phyloP scores from a whole-genome alignment of 2,797 vertebrate species.

The Crax fasciolata region DNA sequence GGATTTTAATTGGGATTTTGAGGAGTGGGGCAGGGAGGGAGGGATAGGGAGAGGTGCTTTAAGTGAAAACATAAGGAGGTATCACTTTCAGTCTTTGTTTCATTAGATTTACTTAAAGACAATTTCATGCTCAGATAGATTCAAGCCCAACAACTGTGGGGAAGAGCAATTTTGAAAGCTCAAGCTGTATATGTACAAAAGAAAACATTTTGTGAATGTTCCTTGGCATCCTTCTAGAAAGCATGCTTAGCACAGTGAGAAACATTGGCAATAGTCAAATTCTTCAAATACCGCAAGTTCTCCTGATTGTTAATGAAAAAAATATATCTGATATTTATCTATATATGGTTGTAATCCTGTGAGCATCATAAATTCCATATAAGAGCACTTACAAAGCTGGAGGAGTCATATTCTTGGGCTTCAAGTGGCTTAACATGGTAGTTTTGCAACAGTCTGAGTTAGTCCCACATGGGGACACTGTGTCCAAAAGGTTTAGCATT shows the following conservation, averaged over 20 bases:
- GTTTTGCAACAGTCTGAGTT: not conserved
- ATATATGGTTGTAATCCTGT: not conserved
- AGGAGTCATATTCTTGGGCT: not conserved
- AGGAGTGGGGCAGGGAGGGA: not conserved
- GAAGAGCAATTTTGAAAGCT: not conserved
- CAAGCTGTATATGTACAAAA: not conserved
- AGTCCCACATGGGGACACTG: not conserved
- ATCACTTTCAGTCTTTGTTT: not conserved
- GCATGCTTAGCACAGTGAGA: not conserved
- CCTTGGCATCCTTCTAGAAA: not conserved
- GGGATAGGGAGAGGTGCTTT: not conserved
- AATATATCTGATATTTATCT: not conserved
- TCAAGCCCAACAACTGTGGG: not conserved
- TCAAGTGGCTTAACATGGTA: not conserved
- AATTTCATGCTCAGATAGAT: not conserved
- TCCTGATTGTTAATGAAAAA: not conserved
- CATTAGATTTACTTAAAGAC: not conserved
- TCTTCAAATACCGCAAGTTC: not conserved
- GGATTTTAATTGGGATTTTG: not conserved
- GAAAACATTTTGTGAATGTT: not conserved
- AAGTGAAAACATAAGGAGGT: not conserved
- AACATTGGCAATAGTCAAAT: not conserved
- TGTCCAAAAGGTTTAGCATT: conserved; percentile 17
- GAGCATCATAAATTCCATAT: not conserved
- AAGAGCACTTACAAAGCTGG: not conserved